These are phyloP conservation scores for Ramazzottius varieornatus DNA, from an alignment of 2,888 invertebrate genomes.

Conservation along the genomic window DNA sequence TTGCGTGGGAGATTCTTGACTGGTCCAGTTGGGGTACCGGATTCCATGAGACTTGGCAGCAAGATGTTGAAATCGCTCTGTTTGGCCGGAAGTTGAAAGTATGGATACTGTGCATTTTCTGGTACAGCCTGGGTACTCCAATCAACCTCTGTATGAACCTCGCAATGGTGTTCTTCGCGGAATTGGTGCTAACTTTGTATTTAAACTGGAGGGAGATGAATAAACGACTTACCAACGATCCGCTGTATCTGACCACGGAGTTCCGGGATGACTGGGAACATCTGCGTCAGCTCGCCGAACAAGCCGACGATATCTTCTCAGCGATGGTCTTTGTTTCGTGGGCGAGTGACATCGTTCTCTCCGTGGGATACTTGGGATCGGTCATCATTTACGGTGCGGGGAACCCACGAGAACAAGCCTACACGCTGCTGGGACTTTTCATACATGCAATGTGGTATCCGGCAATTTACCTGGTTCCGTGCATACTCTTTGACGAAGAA, in stretches of 20 bases:
- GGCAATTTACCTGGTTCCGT: not conserved
- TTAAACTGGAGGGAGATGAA: not conserved
- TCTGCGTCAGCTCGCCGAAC: not conserved
- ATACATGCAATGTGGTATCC: not conserved
- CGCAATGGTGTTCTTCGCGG: not conserved
- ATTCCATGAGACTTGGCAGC: not conserved
- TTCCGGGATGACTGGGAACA: not conserved
- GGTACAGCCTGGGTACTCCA: not conserved
- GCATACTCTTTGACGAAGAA: conserved; percentile 2
- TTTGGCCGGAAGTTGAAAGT: not conserved
- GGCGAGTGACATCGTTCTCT: not conserved
- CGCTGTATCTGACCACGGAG: not conserved
- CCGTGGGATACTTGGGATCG: not conserved
- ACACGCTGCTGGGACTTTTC: not conserved
- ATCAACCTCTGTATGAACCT: not conserved
- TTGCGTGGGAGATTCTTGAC: not conserved
- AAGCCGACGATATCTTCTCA: not conserved
- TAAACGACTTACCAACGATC: not conserved
- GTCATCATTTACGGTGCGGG: conserved; percentile 1
- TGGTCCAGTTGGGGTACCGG: not conserved
- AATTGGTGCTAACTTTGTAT: not conserved
- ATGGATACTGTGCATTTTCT: not conserved
- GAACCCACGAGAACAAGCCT: not conserved
- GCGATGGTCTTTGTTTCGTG: not conserved
- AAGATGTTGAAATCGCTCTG: not conserved